phyloP scores from a whole-genome alignment of 2,113 vertebrate genomes.

The Ctenodactylus gundi region DNA sequence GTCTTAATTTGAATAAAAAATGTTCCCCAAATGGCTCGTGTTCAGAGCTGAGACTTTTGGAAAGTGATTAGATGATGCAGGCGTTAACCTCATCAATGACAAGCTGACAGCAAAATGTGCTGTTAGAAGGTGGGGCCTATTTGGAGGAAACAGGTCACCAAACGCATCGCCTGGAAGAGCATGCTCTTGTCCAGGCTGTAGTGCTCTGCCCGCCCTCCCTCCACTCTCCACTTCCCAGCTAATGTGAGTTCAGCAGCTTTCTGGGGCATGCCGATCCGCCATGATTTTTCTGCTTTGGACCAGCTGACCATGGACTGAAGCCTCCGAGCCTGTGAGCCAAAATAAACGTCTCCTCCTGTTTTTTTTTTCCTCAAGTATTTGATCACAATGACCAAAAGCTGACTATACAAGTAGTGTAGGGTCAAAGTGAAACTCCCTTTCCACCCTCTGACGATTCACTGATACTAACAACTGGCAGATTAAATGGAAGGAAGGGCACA shows the following conservation, averaged over 20 bases:
- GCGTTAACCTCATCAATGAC: background rate
- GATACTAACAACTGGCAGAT: background rate
- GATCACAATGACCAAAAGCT: background rate
- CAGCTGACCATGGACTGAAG: background rate
- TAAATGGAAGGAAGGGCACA: background rate
- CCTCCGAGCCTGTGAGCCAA: background rate
- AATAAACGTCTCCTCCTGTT: background rate
- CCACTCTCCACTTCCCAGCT: background rate
- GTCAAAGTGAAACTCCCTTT: background rate
- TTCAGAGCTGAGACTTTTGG: background rate
- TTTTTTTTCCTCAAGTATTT: background rate
- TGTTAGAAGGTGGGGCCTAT: background rate
- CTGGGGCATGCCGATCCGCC: background rate
- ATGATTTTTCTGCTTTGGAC: background rate
- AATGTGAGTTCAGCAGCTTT: background rate
- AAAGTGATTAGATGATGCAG: background rate
- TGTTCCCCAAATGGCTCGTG: background rate
- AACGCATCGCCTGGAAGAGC: too few species aligned
- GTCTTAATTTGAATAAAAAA: background rate
- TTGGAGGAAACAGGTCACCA: background rate
- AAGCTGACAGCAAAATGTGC: background rate
- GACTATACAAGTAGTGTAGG: background rate
- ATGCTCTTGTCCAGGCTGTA: too few species aligned
- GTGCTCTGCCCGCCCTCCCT: background rate
- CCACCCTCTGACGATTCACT: too few species aligned